phyloP scores from a whole-genome alignment of 1,140 invertebrate genomes.

The Ctenoplectra terminalis region DNA sequence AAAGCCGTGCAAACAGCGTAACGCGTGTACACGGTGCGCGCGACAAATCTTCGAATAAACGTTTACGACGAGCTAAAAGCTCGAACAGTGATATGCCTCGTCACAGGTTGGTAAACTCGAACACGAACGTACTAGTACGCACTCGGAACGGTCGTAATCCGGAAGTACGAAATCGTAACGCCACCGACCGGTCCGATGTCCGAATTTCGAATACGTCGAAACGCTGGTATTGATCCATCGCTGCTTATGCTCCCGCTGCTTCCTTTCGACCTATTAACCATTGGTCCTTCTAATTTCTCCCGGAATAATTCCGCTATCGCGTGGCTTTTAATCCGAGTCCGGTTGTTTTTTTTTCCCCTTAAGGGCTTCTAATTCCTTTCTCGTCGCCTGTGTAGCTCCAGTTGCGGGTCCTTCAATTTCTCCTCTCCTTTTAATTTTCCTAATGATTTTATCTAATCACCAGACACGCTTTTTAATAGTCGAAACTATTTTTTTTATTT shows the following conservation, averaged over 20 bases:
- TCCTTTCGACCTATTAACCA: constrained; percentile 13
- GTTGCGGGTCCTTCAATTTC: not conserved
- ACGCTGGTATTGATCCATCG: constrained; percentile 7
- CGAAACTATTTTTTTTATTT: no score
- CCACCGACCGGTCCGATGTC: not conserved
- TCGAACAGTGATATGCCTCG: constrained; percentile 45
- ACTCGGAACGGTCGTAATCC: constrained; percentile 44
- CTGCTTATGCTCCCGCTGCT: constrained; percentile 1
- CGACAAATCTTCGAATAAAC: constrained; percentile 47
- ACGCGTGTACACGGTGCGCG: constrained; percentile 36
- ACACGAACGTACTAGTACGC: constrained; percentile 9
- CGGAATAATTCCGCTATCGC: not conserved
- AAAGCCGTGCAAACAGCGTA: not conserved
- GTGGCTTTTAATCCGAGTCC: not conserved
- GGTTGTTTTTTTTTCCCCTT: not conserved
- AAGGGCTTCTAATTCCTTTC: not conserved
- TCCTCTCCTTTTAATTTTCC: constrained; percentile 1
- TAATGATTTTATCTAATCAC: not conserved
- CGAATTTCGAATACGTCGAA: constrained; percentile 24
- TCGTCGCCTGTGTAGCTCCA: not conserved
- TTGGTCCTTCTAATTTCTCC: not conserved
- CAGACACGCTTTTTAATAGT: not conserved
- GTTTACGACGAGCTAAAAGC: constrained; percentile 46
- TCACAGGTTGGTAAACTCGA: constrained; percentile 48
- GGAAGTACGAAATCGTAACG: constrained; percentile 48